Base-by-base conservation (phyloP, 2,797 vertebrate species). In the Lutjanus argentimaculatus region DNA sequence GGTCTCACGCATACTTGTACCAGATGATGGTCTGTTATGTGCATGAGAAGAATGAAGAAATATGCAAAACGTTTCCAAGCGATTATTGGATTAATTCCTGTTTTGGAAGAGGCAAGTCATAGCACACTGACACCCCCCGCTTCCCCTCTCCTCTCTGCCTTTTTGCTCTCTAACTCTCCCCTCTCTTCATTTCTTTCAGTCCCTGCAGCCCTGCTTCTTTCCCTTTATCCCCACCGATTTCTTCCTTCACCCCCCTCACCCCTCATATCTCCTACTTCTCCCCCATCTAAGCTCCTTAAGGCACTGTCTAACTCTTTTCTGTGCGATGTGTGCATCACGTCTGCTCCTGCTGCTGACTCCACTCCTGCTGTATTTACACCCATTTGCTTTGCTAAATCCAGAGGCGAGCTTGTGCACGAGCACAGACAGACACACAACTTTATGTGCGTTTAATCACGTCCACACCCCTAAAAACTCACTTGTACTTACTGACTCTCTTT, bases 81-180 rank as follows among this genome's bases (percentile, higher is more conserved):
- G 75, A 88, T 90, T 89, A 86, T 78, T 86, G 91, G 86, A 89
- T 92, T 91, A 90, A 87, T 89, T 89, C 80, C 66, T 78, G 75
- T 84, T 87, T 78, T 68, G 56, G 61, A 69, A 85, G 62, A 85
- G 22, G 64, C 45, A 30, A 86, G 46, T 77, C 75, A 61, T 48
- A 62, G 76, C 73, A 61, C n/a, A 67, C 62, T 79, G 65, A 83
- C 82, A 76, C 56, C 4, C 19, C 16, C 72, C 7, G 13, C 49
- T 36, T 25, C 22, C 12, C 25, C 22, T 46, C 76, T 25, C 67
- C 55, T 7, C 40, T 77, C 62, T 16, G 1, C 43, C 45, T 51
- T 52, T 61, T 65, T 49, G 10, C 69, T 76, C 74, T 72, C 67
- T 51, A 49, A 40, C 72, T 51, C 59, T 51, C 40, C 36, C 0